These are phyloP conservation scores for Lymantria monacha DNA, from an alignment of 2,888 invertebrate species.

Conservation along the genomic window DNA sequence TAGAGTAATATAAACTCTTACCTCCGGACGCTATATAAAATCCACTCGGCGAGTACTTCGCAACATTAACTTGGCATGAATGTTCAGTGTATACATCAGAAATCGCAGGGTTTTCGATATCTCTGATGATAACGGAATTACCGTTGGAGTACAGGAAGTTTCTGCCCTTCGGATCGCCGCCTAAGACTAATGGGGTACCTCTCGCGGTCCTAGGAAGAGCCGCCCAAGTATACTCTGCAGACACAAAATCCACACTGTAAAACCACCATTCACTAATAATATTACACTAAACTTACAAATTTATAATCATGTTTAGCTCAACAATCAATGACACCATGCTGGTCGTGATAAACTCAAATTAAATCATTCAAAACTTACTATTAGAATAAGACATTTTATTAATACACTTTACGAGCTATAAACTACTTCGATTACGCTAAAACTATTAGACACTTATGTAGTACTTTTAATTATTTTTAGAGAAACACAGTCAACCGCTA, in stretches of 20 bases:
- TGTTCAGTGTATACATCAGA: conserved; percentile 99
- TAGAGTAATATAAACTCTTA: conserved; percentile 61
- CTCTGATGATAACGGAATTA: conserved; percentile 98
- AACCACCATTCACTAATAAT: conserved; percentile 26
- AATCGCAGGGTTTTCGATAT: conserved; percentile 97
- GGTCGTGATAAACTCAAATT: conserved; percentile 26
- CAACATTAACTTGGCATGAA: conserved; percentile 96
- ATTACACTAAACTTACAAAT: conserved; percentile 16
- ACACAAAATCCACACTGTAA: conserved; percentile 38
- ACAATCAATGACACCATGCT: conserved; percentile 40
- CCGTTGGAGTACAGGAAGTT: conserved; percentile 98
- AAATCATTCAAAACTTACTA: conserved; percentile 58
- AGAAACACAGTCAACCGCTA: conserved; percentile 75
- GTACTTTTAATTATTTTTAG: conserved; percentile 64
- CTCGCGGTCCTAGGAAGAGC: conserved; percentile 96
- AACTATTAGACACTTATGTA: conserved; percentile 44
- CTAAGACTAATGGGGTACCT: conserved; percentile 96
- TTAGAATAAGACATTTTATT: conserved; percentile 73
- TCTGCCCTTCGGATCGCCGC: conserved; percentile 97
- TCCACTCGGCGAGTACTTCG: conserved; percentile 98
- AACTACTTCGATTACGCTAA: conserved; percentile 48
- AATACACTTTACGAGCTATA: conserved; percentile 55
- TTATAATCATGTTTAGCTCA: conserved; percentile 33
- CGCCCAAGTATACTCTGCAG: conserved; percentile 93
- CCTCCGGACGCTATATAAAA: conserved; percentile 99